Evolutionary conservation across 1,140 invertebrate species (phyloP).

Genomic region (Brachionus paranguensis): DNA sequence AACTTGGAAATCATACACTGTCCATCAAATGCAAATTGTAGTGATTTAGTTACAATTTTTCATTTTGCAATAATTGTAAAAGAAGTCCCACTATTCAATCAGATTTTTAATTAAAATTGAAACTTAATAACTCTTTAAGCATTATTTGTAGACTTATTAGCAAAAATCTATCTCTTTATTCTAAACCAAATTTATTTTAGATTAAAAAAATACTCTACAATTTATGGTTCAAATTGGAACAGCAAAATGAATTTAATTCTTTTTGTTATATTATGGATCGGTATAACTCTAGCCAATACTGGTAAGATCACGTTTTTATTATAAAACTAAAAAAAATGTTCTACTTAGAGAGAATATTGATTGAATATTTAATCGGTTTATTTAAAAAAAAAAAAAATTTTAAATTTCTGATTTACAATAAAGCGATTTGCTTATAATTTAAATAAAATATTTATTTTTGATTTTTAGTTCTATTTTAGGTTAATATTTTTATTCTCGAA

Average conservation of each 20-base stretch:
- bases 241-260: background rate
- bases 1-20: constrained; percentile 13
- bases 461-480: too few relatives aligned
- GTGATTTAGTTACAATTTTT: constrained; percentile 1
- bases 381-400: too few relatives aligned
- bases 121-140: background rate
- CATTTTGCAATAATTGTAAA: background rate
- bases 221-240: background rate
- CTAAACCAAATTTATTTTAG: constrained; percentile 6
- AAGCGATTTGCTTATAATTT: too few relatives aligned
- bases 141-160: background rate
- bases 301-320: background rate
- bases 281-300: background rate
- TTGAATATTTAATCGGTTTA: too few relatives aligned
- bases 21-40: constrained; percentile 3
- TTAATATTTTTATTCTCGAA: too few relatives aligned
- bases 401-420: too few relatives aligned
- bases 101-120: background rate
- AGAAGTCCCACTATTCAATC: constrained; percentile 12
- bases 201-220: background rate
- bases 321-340: background rate
- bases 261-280: background rate
- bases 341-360: too few relatives aligned
- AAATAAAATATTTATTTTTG: too few relatives aligned
- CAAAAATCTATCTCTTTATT: background rate